phyloP scores from a whole-genome alignment of 2,113 vertebrate species.

The Plectropomus leopardus region DNA sequence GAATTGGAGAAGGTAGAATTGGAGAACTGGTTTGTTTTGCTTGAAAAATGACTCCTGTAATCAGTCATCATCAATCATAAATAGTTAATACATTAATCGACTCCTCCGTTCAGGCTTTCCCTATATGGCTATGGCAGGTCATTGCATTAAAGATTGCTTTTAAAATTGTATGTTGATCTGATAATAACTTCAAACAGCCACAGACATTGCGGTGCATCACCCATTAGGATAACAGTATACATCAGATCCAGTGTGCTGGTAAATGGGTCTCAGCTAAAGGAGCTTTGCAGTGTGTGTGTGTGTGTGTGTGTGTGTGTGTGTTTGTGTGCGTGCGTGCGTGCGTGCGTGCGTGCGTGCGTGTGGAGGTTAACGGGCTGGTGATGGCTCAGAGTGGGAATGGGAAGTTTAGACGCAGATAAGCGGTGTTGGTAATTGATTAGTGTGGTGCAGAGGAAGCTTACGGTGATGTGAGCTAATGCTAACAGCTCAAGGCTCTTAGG shows the following conservation, averaged over 20 bases:
- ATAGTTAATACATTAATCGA: not conserved
- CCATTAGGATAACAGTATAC: not conserved
- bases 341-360: not conserved
- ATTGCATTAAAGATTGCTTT: not conserved
- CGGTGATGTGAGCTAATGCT: constrained; percentile 68
- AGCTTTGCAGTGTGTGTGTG: not conserved
- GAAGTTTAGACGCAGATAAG: constrained; percentile 59
- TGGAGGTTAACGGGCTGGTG: constrained; percentile 5
- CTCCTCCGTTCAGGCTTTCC: not conserved
- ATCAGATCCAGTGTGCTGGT: constrained; percentile 24
- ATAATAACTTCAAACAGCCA: not conserved
- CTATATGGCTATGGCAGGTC: not conserved
- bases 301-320: not conserved
- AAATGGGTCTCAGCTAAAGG: constrained; percentile 5
- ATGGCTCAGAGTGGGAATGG: constrained; percentile 30
- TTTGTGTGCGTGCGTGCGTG: too few relatives aligned
- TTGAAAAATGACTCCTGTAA: not conserved
- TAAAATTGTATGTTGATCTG: not conserved
- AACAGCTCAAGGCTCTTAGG: constrained; percentile 62
- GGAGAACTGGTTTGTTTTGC: not conserved
- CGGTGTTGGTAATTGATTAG: constrained; percentile 73
- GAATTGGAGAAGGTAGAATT: not conserved
- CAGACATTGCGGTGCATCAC: not conserved
- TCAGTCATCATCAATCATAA: not conserved
- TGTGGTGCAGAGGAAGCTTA: constrained; percentile 69